A percentile compares a stretch with the other conserved stretches of the same genome.
Conservation (phyloP, 2,888 invertebrate genomes). For the Xiphydria camelus region DNA sequence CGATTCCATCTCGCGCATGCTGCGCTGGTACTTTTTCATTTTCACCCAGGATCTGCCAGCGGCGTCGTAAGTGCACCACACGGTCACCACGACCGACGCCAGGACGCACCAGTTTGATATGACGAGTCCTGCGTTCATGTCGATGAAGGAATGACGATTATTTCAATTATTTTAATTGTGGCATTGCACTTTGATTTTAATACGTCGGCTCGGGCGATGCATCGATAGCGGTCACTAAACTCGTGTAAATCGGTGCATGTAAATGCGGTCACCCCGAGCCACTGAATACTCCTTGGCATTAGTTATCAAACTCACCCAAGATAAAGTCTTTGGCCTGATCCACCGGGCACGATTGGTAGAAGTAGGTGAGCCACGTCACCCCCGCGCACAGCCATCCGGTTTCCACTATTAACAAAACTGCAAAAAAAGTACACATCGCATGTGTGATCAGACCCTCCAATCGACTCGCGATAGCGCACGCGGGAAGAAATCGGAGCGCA, state of each 20-base stretch:
- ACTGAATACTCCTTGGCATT: too few species aligned
- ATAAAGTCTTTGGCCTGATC: conserved; percentile 73
- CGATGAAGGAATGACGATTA: too few species aligned
- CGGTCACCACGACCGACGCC: conserved; percentile 72
- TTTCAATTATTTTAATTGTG: too few species aligned
- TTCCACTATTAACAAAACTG: conserved; percentile 76
- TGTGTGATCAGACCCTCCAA: too few species aligned
- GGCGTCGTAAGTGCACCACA: conserved; percentile 85
- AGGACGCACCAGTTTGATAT: conserved; percentile 78
- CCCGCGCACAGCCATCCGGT: conserved; percentile 75
- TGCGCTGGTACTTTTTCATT: conserved; percentile 85
- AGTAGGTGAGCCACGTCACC: conserved; percentile 71
- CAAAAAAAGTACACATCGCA: too few species aligned
- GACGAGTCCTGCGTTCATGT: conserved; percentile 73
- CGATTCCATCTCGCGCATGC: conserved; percentile 77
- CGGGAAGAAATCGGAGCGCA: conserved; percentile 16
- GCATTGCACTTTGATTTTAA: too few species aligned
- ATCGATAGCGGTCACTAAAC: too few species aligned
- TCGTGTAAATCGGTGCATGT: too few species aligned
- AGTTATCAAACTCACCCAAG: conserved; percentile 71
- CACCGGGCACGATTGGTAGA: conserved; percentile 70
- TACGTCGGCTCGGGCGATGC: too few species aligned
- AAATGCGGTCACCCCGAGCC: too few species aligned
- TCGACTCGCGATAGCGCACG: too few species aligned
- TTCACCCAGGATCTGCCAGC: conserved; percentile 90